Evolutionary conservation across 2,797 vertebrate genomes (phyloP).

Genomic region (Thamnophis elegans): DNA sequence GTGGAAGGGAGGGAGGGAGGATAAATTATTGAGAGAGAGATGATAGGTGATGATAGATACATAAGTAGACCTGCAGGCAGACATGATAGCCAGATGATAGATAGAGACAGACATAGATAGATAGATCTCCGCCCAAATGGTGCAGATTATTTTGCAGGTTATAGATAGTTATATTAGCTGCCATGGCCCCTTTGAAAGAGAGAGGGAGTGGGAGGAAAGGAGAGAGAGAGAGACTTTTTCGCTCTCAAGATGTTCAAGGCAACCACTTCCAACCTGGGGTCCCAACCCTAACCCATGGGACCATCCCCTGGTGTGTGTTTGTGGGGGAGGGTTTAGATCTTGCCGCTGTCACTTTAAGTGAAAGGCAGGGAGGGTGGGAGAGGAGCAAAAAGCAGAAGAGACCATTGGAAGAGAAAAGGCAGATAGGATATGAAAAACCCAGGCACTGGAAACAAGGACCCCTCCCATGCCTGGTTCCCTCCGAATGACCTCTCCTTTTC

Average conservation of each 20-base stretch:
- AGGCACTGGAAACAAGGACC: neutral
- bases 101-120: too few species aligned
- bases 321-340: neutral
- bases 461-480: neutral
- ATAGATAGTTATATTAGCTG: too few species aligned
- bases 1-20: too few species aligned
- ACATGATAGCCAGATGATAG: too few species aligned
- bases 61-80: too few species aligned
- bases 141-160: too few species aligned
- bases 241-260: neutral
- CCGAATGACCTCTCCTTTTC: neutral
- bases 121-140: too few species aligned
- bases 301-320: neutral
- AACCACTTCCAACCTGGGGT: neutral
- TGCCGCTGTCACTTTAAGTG: neutral
- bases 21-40: too few species aligned
- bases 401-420: neutral
- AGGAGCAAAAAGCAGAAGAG: neutral
- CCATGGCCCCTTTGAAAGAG: too few species aligned
- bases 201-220: accelerated
- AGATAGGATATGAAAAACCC: neutral
- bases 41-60: too few species aligned
- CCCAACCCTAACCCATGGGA: neutral
- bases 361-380: neutral
- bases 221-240: neutral